phyloP scores from a whole-genome alignment of 2,113 vertebrate species.

The Microcebus jonahi region DNA sequence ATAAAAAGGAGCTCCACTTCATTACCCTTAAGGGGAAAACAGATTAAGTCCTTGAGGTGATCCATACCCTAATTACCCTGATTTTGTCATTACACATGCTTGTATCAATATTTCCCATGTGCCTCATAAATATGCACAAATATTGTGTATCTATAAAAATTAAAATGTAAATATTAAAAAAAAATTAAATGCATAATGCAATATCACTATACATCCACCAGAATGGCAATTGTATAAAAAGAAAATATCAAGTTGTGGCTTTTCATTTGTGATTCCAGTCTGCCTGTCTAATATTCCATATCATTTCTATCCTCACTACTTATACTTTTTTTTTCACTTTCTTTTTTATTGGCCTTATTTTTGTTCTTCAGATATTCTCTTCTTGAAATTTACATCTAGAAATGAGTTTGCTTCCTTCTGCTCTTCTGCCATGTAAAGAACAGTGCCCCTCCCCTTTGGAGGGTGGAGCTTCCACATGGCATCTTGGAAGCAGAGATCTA shows the following conservation, averaged over 20 bases:
- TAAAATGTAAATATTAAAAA: neutral
- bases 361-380: neutral
- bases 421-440: neutral
- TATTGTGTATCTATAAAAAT: too few species aligned
- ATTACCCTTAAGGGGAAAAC: neutral
- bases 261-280: neutral
- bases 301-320: neutral
- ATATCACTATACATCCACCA: neutral
- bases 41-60: too few species aligned
- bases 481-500: neutral
- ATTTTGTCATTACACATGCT: too few species aligned
- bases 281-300: neutral
- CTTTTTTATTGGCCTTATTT: neutral
- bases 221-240: neutral
- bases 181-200: neutral
- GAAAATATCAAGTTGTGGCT: neutral
- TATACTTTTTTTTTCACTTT: neutral
- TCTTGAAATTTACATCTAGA: neutral
- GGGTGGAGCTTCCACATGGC: neutral
- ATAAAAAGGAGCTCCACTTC: neutral
- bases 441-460: neutral
- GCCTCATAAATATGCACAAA: too few species aligned
- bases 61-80: too few species aligned
- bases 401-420: neutral
- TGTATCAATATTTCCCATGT: too few species aligned